Base-by-base conservation (phyloP, 1,140 invertebrate species). In the Mizuhopecten yessoensis region DNA sequence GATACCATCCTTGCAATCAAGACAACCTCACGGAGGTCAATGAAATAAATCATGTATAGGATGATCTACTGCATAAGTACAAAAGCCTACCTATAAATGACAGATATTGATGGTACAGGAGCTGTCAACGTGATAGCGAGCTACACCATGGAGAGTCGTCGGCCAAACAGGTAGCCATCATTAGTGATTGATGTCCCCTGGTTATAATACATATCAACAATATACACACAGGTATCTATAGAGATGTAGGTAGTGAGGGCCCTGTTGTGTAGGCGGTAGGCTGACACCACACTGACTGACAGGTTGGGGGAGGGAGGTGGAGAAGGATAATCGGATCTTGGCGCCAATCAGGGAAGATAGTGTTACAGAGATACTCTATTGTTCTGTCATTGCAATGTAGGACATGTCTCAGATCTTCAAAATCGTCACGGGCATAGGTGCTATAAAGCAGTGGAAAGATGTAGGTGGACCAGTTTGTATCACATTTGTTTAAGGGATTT, bases 11-110 rank as follows among this genome's bases (percentile, higher is more conserved):
- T 75, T 45, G 42, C 17, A 75, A 29, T 29, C 1, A 75, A 75
- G 57, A 75, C 29, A 11, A 29, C 29, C n/a, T 75, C 29, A 75
- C 7, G n/a, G n/a, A 75, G 0, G 57, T 29, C 7, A 75, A 75
- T 75, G 57, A 75, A 29, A 75, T 75, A 75, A 75, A 75, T 75
- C 57, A 75, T 75, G 57, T 75, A 75, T 75, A 75, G n/a, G 57
- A 75, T 75, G 57, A 3, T 75, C 57, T 75, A 17, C 9, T 75
- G 57, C n/a, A 29, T 29, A 75, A 75, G 57, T 75, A n/a, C 57
- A 75, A 75, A n/a, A 23, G 3, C 17, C 5, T 0, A 7, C 57
- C 57, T 75, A 75, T 75, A 29, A 75, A 75, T n/a, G 57, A 75
- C 57, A 75, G 57, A 11, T 75, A 75, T 29, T 75, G n/a, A n/a